A percentile compares a stretch with the other conserved stretches of the same genome.
phyloP scores from a whole-genome alignment of 2,797 vertebrate species.

The Notoglanidium macrostoma region DNA sequence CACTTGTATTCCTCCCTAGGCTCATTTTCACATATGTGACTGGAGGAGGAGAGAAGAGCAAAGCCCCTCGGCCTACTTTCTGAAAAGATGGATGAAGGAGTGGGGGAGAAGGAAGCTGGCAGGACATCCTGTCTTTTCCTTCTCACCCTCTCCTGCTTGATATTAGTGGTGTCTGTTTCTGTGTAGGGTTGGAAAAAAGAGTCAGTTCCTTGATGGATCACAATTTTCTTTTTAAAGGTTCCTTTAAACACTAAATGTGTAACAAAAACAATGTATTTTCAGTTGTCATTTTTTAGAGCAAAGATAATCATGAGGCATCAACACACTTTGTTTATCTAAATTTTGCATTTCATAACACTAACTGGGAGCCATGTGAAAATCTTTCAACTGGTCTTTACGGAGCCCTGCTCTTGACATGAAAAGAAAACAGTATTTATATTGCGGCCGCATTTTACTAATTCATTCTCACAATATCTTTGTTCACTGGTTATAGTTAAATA shows the following conservation, averaged over 20 bases:
- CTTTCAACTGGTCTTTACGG: background rate
- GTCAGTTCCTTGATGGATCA: background rate
- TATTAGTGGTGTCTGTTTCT: conserved; percentile 6
- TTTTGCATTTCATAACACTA: background rate
- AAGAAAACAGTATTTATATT: too few species aligned
- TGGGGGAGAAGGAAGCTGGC: conserved; percentile 24
- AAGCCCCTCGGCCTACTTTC: conserved; percentile 36
- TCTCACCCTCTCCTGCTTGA: conserved; percentile 30
- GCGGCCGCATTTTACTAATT: too few species aligned
- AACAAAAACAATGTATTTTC: background rate
- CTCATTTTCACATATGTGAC: conserved; percentile 55
- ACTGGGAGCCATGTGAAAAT: background rate
- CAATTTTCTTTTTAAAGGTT: background rate
- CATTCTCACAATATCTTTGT: too few species aligned
- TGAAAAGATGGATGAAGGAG: conserved; percentile 34
- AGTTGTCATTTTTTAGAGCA: background rate
- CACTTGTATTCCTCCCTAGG: conserved; percentile 26
- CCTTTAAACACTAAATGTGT: background rate
- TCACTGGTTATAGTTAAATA: too few species aligned
- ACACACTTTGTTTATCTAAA: background rate
- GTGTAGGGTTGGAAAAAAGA: background rate
- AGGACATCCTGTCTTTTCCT: conserved; percentile 11
- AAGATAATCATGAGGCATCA: background rate
- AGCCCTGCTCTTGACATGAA: too few species aligned
- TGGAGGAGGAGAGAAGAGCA: conserved; percentile 34